Percentiles rank a stretch among this genome's conserved stretches.
Conservation (phyloP, 92 coral and sea anemone species). For the Epizoanthus rinbou region DNA sequence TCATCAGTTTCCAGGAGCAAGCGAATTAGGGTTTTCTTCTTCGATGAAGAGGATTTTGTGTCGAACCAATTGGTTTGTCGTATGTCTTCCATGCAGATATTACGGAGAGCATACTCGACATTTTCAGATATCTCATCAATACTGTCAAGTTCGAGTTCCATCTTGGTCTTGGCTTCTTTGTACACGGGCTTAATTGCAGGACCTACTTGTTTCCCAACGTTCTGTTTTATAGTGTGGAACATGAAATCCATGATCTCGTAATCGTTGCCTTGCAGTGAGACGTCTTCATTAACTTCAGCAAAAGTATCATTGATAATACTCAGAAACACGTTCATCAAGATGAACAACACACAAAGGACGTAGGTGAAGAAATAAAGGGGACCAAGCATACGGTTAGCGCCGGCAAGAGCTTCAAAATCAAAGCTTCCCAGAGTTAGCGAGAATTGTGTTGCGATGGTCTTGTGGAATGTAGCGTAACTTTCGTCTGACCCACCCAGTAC, state of each 20-base stretch:
- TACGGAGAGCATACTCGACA: slow-evolving; percentile 84
- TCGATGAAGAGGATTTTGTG: slow-evolving; percentile 59
- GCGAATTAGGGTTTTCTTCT: slow-evolving; percentile 78
- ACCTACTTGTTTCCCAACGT: slow-evolving; percentile 93
- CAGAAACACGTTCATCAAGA: slow-evolving; percentile 88
- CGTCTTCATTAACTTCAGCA: slow-evolving; percentile 72
- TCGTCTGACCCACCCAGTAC: slow-evolving; percentile 64
- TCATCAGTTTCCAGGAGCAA: slow-evolving; percentile 87
- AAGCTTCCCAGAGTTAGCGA: slow-evolving; percentile 87
- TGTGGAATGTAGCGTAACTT: slow-evolving; percentile 76
- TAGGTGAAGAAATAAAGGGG: slow-evolving; percentile 86
- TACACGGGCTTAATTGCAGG: slow-evolving; percentile 93
- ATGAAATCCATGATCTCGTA: slow-evolving; percentile 92
- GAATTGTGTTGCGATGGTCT: slow-evolving; percentile 74
- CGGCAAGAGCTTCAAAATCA: slow-evolving; percentile 69
- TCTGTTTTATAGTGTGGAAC: slow-evolving; percentile 87
- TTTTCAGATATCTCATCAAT: slow-evolving; percentile 87
- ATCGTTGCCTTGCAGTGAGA: slow-evolving; percentile 86
- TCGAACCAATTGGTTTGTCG: slow-evolving; percentile 78
- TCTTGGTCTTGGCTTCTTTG: slow-evolving; percentile 78
- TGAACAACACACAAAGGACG: slow-evolving; percentile 75
- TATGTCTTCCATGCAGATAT: slow-evolving; percentile 94
- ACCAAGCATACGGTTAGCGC: slow-evolving; percentile 74
- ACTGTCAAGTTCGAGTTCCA: slow-evolving; percentile 75
- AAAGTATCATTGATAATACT: slow-evolving; percentile 85